A percentile compares a stretch with the other conserved stretches of the same genome.
phyloP scores from a whole-genome alignment of 2,113 vertebrate species.

The Hoplias malabaricus region DNA sequence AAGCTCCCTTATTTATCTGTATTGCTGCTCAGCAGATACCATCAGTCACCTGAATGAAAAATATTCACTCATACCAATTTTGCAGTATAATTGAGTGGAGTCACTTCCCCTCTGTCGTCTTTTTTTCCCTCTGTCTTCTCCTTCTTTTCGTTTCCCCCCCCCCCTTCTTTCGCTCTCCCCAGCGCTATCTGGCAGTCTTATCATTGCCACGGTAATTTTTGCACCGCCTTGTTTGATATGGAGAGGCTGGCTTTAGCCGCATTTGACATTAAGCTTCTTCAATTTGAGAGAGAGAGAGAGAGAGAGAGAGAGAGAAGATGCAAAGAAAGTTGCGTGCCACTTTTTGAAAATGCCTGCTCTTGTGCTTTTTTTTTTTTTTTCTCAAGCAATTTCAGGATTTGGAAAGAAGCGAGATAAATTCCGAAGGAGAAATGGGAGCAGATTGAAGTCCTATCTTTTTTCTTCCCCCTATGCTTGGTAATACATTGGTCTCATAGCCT shows the following conservation, averaged over 20 bases:
- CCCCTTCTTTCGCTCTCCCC: constrained; percentile 69
- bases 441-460: constrained; percentile 74
- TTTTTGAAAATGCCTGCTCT: constrained; percentile 75
- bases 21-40: constrained; percentile 97
- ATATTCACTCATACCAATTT: constrained; percentile 99
- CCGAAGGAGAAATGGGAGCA: constrained; percentile 78
- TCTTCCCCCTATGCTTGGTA: constrained; percentile 59
- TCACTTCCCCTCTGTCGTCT: constrained; percentile 87
- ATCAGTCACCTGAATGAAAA: constrained; percentile 99
- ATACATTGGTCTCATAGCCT: constrained; percentile 68
- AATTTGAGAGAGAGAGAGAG: constrained; percentile 85
- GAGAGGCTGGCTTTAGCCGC: constrained; percentile 98
- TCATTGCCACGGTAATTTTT: constrained; percentile 99
- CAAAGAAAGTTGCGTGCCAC: constrained; percentile 83
- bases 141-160: constrained; percentile 32
- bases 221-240: constrained; percentile 96
- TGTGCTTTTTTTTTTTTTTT: constrained; percentile 76
- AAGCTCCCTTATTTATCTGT: constrained; percentile 99
- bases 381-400: constrained; percentile 97
- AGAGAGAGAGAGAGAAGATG: constrained; percentile 43
- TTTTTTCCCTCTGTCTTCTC: constrained; percentile 11
- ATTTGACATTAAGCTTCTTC: constrained; percentile 99
- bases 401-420: constrained; percentile 96
- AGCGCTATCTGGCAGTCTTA: constrained; percentile 97
- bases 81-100: constrained; percentile 99